Base-by-base conservation (phyloP, 2,113 vertebrate genomes). In the Nannobrachium achirus region DNA sequence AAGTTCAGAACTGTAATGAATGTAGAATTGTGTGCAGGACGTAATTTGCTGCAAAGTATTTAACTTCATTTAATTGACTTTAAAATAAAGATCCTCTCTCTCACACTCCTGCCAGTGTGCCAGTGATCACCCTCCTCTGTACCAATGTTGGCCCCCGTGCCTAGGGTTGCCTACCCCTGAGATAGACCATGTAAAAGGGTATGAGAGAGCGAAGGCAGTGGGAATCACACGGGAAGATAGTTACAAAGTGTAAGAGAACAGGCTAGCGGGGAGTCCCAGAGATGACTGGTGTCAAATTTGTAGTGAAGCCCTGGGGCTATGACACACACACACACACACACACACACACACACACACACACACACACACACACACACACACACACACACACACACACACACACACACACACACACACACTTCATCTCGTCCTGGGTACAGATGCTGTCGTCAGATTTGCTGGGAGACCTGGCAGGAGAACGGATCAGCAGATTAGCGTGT, bases 201-300 rank as follows among this genome's bases (percentile, higher is more conserved):
- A 60, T 64, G 75, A 75, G 42, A 18, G 55, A 71, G 66, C 59
- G 41, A 52, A 56, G 63, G 33, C 61, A 38, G 50, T 33, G 20
- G 39, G 50, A 74, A 51, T n/a, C 3, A 62, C 68, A 66, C 58
- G 63, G 69, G 48, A 50, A 62, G 56, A 67, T 66, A 66, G 52
- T 20, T 53, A 60, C 57, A 62, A 52, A 59, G 74, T 73, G 63
- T 74, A 60, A 82, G 78, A 66, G 46, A 63, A 68, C 78, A 80
- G 80, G 73, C 71, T 78, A 1, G 69, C 74, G 69, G 71, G 33
- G 42, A 71, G 55, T 75, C 70, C 73, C 79, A 38, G 63, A 66
- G 77, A 81, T 89, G 84, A 91, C 87, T 89, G 87, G 89, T 90
- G 89, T 89, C 86, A 91, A 82, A 88, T 88, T 85, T 88, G 81